phyloP scores from a whole-genome alignment of 2,888 invertebrate genomes.

The Agrotis exclamationis region DNA sequence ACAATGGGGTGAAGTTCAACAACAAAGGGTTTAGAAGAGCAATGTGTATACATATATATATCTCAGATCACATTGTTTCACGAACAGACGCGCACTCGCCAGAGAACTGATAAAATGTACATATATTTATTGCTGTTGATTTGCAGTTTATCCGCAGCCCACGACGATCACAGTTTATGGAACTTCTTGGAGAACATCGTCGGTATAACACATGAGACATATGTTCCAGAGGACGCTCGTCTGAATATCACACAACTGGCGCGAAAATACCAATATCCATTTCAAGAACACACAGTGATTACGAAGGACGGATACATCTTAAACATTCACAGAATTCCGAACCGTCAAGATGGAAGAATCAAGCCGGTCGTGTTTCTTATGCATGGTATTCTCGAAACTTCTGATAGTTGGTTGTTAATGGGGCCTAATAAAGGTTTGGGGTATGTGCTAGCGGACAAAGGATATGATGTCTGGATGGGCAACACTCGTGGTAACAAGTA shows the following conservation, averaged over 20 bases:
- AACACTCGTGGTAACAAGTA: conserved; percentile 95
- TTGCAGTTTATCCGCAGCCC: conserved; percentile 43
- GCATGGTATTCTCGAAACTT: conserved; percentile 93
- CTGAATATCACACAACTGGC: conserved; percentile 75
- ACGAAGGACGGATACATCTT: conserved; percentile 83
- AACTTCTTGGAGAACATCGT: conserved; percentile 46
- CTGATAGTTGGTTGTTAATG: conserved; percentile 82
- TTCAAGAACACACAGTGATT: conserved; percentile 77
- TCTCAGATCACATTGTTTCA: conserved; percentile 37
- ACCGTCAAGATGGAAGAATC: conserved; percentile 55
- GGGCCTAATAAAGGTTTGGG: conserved; percentile 92
- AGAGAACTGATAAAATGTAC: conserved; percentile 51
- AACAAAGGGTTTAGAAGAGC: conserved; percentile 41
- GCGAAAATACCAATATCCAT: conserved; percentile 73
- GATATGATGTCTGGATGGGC: conserved; percentile 96
- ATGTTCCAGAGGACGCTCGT: conserved; percentile 71
- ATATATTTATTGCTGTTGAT: conserved; percentile 43
- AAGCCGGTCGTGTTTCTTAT: conserved; percentile 92
- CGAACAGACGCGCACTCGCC: conserved; percentile 34
- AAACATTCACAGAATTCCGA: conserved; percentile 77
- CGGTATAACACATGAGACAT: conserved; percentile 11
- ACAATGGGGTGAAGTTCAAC: conserved; percentile 57
- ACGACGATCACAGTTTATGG: conserved; percentile 49
- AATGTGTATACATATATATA: conserved; percentile 54
- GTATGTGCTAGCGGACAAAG: conserved; percentile 92